phyloP scores from a whole-genome alignment of 2,113 vertebrate genomes.

The Collichthys lucidus region DNA sequence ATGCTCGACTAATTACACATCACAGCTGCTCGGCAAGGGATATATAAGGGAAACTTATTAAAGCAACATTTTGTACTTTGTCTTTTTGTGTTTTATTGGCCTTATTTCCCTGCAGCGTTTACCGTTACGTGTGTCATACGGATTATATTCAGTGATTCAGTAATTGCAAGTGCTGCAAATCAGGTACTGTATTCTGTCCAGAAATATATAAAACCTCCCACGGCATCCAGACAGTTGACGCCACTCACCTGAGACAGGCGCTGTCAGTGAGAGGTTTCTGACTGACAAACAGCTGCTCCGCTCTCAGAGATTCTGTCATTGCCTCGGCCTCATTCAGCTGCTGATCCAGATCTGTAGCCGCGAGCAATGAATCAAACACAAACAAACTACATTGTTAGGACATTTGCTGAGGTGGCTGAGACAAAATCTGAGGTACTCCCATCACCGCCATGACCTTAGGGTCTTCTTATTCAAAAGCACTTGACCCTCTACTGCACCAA shows the following conservation, averaged over 20 bases:
- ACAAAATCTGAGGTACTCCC: not conserved
- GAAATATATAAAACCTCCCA: not conserved
- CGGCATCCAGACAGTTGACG: not conserved
- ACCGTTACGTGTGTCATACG: not conserved
- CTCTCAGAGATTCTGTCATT: constrained; percentile 82
- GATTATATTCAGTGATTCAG: constrained; percentile 1
- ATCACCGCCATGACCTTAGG: not conserved
- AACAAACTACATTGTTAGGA: not conserved
- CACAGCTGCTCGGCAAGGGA: constrained; percentile 13
- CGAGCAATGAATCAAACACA: constrained; percentile 10
- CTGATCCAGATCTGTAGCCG: constrained; percentile 84
- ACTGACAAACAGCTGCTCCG: constrained; percentile 82
- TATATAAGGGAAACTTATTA: constrained; percentile 1
- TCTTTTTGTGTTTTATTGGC: not conserved
- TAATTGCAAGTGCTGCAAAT: not conserved
- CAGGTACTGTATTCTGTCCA: not conserved
- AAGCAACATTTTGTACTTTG: not conserved
- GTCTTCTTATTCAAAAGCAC: too few relatives aligned
- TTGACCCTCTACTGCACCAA: not conserved
- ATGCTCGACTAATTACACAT: constrained; percentile 36
- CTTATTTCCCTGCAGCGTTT: not conserved
- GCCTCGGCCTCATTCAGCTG: constrained; percentile 80
- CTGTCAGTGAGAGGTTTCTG: constrained; percentile 88
- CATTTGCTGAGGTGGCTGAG: not conserved
- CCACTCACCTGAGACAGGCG: constrained; percentile 88